These are phyloP conservation scores for Ptychadena robeensis DNA, from an alignment of 2,797 vertebrate species.

Conservation along the genomic window DNA sequence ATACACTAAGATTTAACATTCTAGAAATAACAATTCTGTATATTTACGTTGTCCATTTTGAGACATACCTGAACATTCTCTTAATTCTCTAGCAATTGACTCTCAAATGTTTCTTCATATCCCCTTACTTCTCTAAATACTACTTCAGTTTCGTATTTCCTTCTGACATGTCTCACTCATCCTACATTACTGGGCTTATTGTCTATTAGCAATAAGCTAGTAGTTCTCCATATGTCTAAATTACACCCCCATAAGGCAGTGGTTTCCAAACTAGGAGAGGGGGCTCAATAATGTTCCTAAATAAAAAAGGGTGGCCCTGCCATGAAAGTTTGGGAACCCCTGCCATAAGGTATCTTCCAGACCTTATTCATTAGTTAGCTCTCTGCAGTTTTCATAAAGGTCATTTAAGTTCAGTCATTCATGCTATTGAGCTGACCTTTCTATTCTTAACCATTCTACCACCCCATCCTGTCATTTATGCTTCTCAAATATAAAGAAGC, in stretches of 20 bases:
- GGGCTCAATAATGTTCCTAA: too few species aligned
- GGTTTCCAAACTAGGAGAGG: too few species aligned
- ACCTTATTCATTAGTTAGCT: not conserved
- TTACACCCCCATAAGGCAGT: too few species aligned
- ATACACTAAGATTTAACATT: not conserved
- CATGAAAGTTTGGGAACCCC: too few species aligned
- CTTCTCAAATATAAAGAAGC: too few species aligned
- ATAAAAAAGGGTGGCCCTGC: too few species aligned
- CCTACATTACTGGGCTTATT: not conserved
- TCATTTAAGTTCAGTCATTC: too few species aligned
- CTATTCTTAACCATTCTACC: not conserved
- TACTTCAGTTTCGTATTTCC: not conserved
- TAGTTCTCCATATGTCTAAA: not conserved
- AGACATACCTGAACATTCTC: not conserved
- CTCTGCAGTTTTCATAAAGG: not conserved
- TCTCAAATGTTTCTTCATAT: too few species aligned
- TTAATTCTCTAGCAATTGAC: not conserved
- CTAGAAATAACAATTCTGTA: not conserved
- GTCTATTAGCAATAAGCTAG: not conserved
- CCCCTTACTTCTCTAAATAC: not conserved
- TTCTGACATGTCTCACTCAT: not conserved
- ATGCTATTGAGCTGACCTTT: not conserved
- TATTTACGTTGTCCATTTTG: not conserved
- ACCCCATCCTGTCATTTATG: too few species aligned
- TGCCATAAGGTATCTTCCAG: too few species aligned